Evolutionary conservation across 2,797 vertebrate species (phyloP).

Genomic region (Fistularia commersonii): DNA sequence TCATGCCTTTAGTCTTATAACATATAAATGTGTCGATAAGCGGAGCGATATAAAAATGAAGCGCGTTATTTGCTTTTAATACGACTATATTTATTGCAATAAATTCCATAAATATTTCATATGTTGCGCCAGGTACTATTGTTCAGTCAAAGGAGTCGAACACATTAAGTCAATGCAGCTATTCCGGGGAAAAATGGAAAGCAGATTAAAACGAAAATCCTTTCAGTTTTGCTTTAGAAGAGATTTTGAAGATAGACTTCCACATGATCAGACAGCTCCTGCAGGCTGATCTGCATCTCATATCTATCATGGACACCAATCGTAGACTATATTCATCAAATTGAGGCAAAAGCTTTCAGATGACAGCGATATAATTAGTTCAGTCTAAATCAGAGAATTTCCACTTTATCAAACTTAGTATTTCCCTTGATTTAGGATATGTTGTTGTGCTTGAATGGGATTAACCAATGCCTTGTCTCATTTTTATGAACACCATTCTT

Average conservation of each 20-base stretch:
- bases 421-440: no score
- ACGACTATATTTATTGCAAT: no score
- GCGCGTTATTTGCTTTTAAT: neutral
- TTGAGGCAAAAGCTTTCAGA: constrained; percentile 5
- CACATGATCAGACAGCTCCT: constrained; percentile 17
- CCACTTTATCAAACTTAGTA: no score
- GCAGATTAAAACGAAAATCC: constrained; percentile 11
- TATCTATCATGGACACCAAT: constrained; percentile 1
- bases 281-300: constrained; percentile 25
- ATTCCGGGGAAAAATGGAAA: neutral
- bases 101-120: no score
- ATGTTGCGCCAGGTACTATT: constrained; percentile 7
- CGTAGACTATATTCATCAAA: constrained; percentile 6
- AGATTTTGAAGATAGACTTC: constrained; percentile 3
- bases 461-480: neutral
- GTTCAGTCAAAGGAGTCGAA: no score
- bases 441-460: neutral
- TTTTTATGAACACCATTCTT: no score
- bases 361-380: constrained; percentile 2
- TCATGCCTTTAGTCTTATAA: no score
- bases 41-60: neutral
- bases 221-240: constrained; percentile 4
- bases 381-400: no score
- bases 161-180: constrained; percentile 4
- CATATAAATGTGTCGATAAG: neutral